Conservation (phyloP, 2,797 vertebrate genomes). For the Myotis planiceps region DNA sequence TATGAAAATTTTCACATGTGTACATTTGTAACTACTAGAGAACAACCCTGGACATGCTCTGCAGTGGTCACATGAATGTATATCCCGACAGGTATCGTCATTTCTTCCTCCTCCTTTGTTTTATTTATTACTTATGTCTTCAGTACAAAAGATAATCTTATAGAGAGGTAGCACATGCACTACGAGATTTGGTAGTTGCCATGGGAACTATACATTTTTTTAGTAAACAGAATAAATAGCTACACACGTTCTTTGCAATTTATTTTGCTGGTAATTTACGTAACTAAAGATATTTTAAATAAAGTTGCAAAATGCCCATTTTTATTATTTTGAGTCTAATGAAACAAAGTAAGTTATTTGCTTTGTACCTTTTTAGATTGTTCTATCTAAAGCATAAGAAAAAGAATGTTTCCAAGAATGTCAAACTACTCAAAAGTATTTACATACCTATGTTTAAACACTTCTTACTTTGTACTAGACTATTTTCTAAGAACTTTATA, state of each 20-base stretch:
- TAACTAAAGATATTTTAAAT: slow-evolving; percentile 49
- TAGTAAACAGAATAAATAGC: slow-evolving; percentile 79
- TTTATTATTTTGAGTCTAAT: slow-evolving; percentile 33
- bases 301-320: slow-evolving; percentile 14
- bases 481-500: slow-evolving; percentile 12
- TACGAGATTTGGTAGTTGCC: slow-evolving; percentile 78
- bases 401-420: neutral
- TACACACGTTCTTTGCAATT: slow-evolving; percentile 72
- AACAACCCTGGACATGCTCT: neutral
- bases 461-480: neutral
- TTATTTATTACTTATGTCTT: slow-evolving; percentile 6
- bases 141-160: slow-evolving; percentile 56
- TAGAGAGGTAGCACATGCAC: slow-evolving; percentile 60
- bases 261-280: slow-evolving; percentile 74
- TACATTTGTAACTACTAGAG: neutral
- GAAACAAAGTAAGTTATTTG: slow-evolving; percentile 34
- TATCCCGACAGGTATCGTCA: neutral
- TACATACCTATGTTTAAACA: neutral
- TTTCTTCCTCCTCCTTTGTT: neutral
- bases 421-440: neutral
- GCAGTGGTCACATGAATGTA: neutral
- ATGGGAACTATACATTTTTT: slow-evolving; percentile 77
- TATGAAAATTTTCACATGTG: neutral
- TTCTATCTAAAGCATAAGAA: neutral
- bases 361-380: neutral